Evolutionary conservation across 2,888 invertebrate species (phyloP), one percentile per base, ranked within the genome.

Genomic region (Antitype chi): DNA sequence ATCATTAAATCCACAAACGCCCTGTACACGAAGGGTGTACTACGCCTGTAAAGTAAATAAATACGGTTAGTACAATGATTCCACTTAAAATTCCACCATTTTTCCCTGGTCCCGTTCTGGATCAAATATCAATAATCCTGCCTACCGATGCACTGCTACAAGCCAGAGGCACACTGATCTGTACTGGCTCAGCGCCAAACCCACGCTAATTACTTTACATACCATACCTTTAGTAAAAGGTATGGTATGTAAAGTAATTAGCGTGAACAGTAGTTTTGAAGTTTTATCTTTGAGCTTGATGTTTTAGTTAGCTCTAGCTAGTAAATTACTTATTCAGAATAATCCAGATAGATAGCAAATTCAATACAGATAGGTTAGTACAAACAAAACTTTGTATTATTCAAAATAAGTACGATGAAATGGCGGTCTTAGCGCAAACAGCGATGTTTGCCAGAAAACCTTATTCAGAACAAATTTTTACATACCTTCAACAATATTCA

Each of bases 101-200:
- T 25, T 17, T 53, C 6, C 15, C 11, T 20, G n/a, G n/a, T n/a
- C n/a, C n/a, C n/a, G 52, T 57, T 70, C 23, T 5, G 23, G 28
- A 81, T 86, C 78, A 73, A 80, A 79, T 81, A 81, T 49, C 70
- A 43, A 49, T 86, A 72, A 70, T 70, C 52, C 66, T n/a, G 25
- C 49, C 52, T 53, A 60, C 63, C 23, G 11, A 47, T 20, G 59
- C 28, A n/a, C 70, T 49, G 62, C 81, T 70, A 69, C 76, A 49
- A 62, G 53, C 75, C 66, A 13, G 60, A 20, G 32, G 47, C 73
- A 25, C 73, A 25, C 20, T 15, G 38, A n/a, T 13, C 74, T 88
- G 85, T 23, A 3, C 78, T 87, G 88, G 89, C 87, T 2, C 66
- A 11, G 53, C 70, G 87, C 87, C 87, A 87, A 79, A 62, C 60